Conservation (phyloP, 2,113 vertebrate genomes). For the Sialia sialis region DNA sequence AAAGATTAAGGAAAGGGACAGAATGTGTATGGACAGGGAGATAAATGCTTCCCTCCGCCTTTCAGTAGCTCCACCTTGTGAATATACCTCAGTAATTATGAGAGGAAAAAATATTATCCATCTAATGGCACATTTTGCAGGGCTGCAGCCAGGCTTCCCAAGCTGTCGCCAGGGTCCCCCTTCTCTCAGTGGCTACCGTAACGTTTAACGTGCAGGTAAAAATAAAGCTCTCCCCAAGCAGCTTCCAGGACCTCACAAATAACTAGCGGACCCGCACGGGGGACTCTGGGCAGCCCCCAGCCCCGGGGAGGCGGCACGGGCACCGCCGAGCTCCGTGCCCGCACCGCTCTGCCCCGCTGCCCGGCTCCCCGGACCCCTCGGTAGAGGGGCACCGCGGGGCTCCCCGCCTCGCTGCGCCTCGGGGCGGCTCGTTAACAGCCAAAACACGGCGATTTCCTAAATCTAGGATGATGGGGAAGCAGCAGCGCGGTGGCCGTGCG, state of each 20-base stretch:
- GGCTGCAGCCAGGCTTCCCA: neutral
- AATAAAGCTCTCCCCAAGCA: neutral
- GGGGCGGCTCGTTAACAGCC: neutral
- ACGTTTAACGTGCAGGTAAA: neutral
- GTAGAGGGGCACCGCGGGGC: neutral
- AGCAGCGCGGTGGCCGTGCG: neutral
- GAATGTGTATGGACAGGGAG: neutral
- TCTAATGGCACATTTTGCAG: neutral
- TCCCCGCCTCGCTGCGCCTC: neutral
- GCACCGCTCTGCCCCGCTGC: neutral
- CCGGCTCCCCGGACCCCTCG: neutral
- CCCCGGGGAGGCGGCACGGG: neutral
- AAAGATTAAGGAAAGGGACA: neutral
- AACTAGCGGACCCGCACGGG: neutral
- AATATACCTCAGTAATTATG: constrained; percentile 62
- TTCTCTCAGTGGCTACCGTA: neutral
- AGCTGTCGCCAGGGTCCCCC: neutral
- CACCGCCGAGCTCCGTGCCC: neutral
- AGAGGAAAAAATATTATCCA: neutral
- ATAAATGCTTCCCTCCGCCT: constrained; percentile 31
- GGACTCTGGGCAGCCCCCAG: neutral
- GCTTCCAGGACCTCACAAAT: neutral
- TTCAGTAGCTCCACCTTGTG: constrained; percentile 67
- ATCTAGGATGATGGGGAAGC: neutral
- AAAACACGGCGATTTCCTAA: neutral